Percentiles rank a stretch among this genome's conserved stretches.
These are phyloP conservation scores for Sebastes jordani DNA, from an alignment of 2,797 vertebrate genomes.

Conservation along the genomic window DNA sequence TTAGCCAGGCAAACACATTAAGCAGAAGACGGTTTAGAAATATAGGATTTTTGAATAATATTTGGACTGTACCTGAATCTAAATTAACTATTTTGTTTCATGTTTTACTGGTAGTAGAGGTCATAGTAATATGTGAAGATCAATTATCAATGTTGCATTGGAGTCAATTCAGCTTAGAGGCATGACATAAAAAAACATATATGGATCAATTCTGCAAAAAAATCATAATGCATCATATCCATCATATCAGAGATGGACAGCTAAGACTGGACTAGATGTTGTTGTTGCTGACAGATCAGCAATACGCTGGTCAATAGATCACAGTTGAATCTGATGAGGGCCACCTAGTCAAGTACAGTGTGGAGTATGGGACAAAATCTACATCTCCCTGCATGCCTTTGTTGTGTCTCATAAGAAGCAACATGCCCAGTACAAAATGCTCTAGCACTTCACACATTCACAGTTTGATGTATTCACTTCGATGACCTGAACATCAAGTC, in stretches of 20 bases:
- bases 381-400: conserved; percentile 12
- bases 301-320: neutral
- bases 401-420: conserved; percentile 6
- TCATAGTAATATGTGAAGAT: neutral
- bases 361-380: neutral
- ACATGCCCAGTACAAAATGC: neutral
- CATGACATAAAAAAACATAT: neutral
- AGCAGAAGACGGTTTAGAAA: neutral
- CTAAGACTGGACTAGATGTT: neutral
- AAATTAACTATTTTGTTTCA: neutral
- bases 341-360: neutral
- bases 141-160: neutral
- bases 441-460: conserved; percentile 15
- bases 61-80: neutral
- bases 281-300: neutral
- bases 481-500: conserved; percentile 33
- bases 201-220: conserved; percentile 27
- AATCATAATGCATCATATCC: conserved; percentile 7
- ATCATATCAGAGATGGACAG: conserved; percentile 4
- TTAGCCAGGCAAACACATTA: neutral
- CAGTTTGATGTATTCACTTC: neutral
- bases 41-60: neutral
- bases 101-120: neutral
- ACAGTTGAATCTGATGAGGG: neutral
- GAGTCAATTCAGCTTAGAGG: conserved; percentile 4